phyloP scores from a whole-genome alignment of 2,113 vertebrate genomes.

The Paramisgurnus dabryanus region DNA sequence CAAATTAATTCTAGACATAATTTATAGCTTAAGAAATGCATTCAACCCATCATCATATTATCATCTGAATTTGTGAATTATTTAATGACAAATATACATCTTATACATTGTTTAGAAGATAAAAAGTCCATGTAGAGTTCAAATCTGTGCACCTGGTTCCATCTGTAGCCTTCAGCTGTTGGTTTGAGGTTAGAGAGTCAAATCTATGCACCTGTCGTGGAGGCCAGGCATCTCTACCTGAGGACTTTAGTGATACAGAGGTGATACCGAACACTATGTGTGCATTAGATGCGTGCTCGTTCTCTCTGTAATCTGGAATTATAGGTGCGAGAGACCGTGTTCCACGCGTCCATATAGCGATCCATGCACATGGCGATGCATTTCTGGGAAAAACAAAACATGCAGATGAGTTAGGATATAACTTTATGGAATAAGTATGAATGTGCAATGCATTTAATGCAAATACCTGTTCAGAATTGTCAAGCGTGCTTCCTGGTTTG shows the following conservation, averaged over 20 bases:
- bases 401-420: background rate
- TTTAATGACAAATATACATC: background rate
- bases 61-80: background rate
- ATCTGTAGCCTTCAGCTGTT: conserved; percentile 6
- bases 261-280: background rate
- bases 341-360: conserved; percentile 98
- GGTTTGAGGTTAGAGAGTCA: background rate
- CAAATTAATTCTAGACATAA: background rate
- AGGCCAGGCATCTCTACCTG: conserved; percentile 16
- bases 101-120: background rate
- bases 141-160: conserved; percentile 19
- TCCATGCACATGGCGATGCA: conserved; percentile 99
- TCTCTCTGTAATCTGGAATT: conserved; percentile 93
- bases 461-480: conserved; percentile 94
- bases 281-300: conserved; percentile 86
- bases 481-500: conserved; percentile 90
- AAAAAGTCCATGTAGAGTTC: conserved; percentile 31
- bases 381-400: conserved; percentile 75
- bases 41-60: background rate
- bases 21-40: background rate
- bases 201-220: background rate
- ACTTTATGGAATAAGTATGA: background rate
- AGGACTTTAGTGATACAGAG: conserved; percentile 11
- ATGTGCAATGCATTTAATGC: background rate
- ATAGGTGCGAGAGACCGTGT: conserved; percentile 92